phyloP scores from a whole-genome alignment of 2,888 invertebrate genomes.

The Chrysolina americana region DNA sequence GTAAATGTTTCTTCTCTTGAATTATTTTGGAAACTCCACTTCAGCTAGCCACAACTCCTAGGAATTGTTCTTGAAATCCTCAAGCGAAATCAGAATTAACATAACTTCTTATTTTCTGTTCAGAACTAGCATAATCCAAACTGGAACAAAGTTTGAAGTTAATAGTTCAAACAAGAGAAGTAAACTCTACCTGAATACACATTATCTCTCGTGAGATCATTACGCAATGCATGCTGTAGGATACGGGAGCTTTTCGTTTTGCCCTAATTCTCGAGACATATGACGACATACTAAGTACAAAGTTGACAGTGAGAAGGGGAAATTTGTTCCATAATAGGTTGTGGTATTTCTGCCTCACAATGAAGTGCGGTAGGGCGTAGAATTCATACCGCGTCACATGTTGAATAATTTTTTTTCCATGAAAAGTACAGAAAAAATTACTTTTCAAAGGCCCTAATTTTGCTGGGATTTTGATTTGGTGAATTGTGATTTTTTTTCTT shows the following conservation, averaged over 20 bases:
- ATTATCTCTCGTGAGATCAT: slow-evolving; percentile 6
- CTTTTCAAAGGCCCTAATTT: no score
- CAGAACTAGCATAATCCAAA: background rate
- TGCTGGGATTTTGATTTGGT: no score
- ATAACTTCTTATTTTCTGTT: background rate
- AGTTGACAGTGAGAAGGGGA: background rate
- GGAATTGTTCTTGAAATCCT: background rate
- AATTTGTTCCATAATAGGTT: background rate
- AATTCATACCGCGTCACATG: background rate
- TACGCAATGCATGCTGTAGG: background rate
- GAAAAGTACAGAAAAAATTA: no score
- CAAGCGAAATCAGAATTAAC: background rate
- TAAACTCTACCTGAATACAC: background rate
- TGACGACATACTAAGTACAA: slow-evolving; percentile 7
- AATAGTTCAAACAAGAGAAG: background rate
- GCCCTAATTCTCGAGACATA: background rate
- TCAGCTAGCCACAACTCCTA: background rate
- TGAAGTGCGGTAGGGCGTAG: background rate
- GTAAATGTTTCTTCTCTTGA: no score
- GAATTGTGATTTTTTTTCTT: no score
- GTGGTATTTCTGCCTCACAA: background rate
- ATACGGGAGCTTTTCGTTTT: background rate
- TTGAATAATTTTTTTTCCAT: no score
- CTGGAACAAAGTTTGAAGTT: background rate
- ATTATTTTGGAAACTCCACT: no score